These are phyloP conservation scores for Argyrosomus regius DNA, from an alignment of 2,797 vertebrate genomes.

Conservation along the genomic window DNA sequence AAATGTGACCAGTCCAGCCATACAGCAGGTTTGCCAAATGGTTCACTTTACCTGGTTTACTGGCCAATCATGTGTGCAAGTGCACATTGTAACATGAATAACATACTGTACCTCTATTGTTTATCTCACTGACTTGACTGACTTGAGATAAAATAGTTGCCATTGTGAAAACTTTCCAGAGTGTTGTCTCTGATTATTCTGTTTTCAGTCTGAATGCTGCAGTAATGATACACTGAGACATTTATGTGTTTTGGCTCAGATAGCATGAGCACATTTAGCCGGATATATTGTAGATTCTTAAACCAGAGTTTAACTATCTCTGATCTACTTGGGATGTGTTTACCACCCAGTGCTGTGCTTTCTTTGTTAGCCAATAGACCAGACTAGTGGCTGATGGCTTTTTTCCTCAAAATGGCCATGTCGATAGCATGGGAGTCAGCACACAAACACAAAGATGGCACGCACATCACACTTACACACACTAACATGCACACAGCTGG, in stretches of 20 bases:
- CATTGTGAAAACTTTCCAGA: not conserved
- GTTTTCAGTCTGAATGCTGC: not conserved
- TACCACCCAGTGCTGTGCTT: not conserved
- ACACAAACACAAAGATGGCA: slow-evolving; percentile 21
- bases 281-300: not conserved
- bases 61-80: not conserved
- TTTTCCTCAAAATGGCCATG: slow-evolving; percentile 25
- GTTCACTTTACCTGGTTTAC: too few species aligned
- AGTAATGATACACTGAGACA: not conserved
- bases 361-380: slow-evolving; percentile 3
- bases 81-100: not conserved
- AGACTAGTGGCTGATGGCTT: slow-evolving; percentile 6
- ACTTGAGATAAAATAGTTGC: not conserved
- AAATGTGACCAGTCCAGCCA: not conserved
- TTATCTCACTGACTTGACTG: not conserved
- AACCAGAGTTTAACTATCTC: not conserved
- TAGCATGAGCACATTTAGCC: not conserved
- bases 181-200: not conserved
- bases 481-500: slow-evolving; percentile 60
- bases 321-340: not conserved
- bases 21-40: not conserved
- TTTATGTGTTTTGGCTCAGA: not conserved
- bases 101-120: not conserved
- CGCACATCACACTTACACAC: slow-evolving; percentile 28
- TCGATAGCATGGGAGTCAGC: slow-evolving; percentile 15